Base-by-base conservation (phyloP, 2,888 invertebrate genomes). In the Unio delphinus region DNA sequence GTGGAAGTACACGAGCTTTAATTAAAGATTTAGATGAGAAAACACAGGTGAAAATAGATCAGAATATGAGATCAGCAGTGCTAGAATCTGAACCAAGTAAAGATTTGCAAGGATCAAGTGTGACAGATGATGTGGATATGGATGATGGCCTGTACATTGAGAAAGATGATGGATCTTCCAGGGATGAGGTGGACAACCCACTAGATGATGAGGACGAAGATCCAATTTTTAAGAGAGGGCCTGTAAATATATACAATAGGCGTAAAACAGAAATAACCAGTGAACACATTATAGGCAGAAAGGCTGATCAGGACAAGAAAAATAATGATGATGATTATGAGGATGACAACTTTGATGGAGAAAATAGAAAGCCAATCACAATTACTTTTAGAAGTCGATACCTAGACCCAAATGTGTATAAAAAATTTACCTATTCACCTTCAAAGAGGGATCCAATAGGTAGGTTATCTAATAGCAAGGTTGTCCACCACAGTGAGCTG, bases 401-500 rank as follows among this genome's bases (percentile, higher is more conserved):
- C 58, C 73, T 81, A 62, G 79, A 81, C 69, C 81, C 81, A 60
- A 80, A 77, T 17, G 79, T 81, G 30, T 81, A 81, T 70, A 76
- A 77, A 15, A 77, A 79, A 62, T 81, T 81, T 68, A 76, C 78
- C 30, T 77, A 80, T 62, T 76, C 70, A 67, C 72, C 75, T 58
- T 65, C 68, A 45, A 77, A 71, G 26, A 80, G 74, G 65, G 82
- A 82, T 69, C 80, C 80, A 61, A 76, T 80, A 17, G 83, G 81
- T 23, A 72, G 76, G 56, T 72, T 83, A 45, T 76, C 80, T 55
- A 81, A 83, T 62, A 83, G 83, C 68, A 81, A 80, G 68, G 83
- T 83, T 61, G 78, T 83, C 45, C 81, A 81, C 70, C 76, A 79
- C 73, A 80, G 75, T 76, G 80, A 81, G 63, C 74, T 82, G 30